These are phyloP conservation scores for Drosophila yakuba DNA, from an alignment of 1,140 invertebrate genomes.

Conservation along the genomic window DNA sequence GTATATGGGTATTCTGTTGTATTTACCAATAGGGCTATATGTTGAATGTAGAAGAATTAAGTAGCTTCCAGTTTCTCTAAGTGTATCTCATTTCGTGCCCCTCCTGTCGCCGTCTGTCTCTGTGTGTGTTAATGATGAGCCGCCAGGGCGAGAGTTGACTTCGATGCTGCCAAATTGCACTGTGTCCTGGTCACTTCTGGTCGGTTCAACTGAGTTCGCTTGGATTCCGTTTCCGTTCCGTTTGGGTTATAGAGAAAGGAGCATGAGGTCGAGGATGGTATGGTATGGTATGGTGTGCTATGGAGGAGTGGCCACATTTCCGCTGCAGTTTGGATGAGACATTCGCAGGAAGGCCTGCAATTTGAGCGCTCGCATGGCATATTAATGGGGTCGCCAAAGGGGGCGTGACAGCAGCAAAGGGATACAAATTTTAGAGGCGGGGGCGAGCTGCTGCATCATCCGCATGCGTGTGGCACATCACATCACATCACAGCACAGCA, in stretches of 20 bases:
- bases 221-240: conserved; percentile 12
- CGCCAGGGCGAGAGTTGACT: conserved; percentile 66
- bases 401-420: conserved; percentile 20
- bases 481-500: conserved; percentile 17
- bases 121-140: conserved; percentile 65
- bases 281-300: neutral
- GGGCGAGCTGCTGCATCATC: conserved; percentile 33
- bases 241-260: conserved; percentile 14
- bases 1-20: no score
- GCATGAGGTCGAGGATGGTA: neutral
- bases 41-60: neutral
- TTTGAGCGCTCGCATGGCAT: conserved; percentile 76
- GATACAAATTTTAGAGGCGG: neutral
- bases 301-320: conserved; percentile 65
- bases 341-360: conserved; percentile 71
- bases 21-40: neutral
- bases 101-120: neutral
- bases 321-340: conserved; percentile 66
- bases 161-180: conserved; percentile 61
- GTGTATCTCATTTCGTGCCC: conserved; percentile 5
- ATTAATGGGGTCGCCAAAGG: conserved; percentile 57
- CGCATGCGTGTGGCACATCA: conserved; percentile 61
- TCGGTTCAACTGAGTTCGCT: conserved; percentile 27
- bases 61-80: neutral
- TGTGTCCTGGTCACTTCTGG: conserved; percentile 41